Base-by-base conservation (phyloP, 2,888 invertebrate species). In the Stenichneumon culpator region DNA sequence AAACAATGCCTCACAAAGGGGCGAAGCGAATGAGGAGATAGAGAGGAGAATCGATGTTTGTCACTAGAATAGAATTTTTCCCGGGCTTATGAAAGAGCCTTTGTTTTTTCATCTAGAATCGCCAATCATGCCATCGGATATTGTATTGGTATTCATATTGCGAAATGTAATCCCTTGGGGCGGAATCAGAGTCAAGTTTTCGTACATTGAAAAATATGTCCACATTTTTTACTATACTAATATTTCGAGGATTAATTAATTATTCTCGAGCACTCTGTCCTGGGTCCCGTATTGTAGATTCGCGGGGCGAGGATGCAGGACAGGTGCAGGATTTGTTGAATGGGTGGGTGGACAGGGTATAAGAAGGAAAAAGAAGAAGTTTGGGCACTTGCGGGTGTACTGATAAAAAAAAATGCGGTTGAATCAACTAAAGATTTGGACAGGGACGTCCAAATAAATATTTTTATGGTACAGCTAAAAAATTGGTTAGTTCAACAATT, bases 11-110 rank as follows among this genome's bases (percentile, higher is more conserved):
- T 52, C 57, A 22, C 77, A 79, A 75, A 78, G 50, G 70, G 47
- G 36, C 28, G 70, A 77, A 57, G 44, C n/a, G 22, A 67, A 73
- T 36, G 47, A 47, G 32, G 16, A 74, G 50, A 73, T 52, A 73
- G 65, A 52, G 9, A 5, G 44, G 3, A 25, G n/a, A 36, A 60
- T 22, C 28, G 19, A 63, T 75, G 25, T 50, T 54, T 50, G 52
- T 75, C 69, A 14, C 36, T 75, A 6, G 32, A 52, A 57, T 5
- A 32, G 44, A 68, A 68, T 57, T 68, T 57, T 22, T 14, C 14
- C 14, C 16, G 16, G 16, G 44, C 16, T 47, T 47, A 47, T 47
- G 11, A 47, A 11, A 52, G n/a, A n/a, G 70, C 9, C 32, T 57
- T 19, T 39, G 44, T 54, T n/a, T 68, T 39, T 22, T 50, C 11